Conservation (phyloP, 37 sponge, comb jelly and placozoan species). For the Aplysina aerophoba region DNA sequence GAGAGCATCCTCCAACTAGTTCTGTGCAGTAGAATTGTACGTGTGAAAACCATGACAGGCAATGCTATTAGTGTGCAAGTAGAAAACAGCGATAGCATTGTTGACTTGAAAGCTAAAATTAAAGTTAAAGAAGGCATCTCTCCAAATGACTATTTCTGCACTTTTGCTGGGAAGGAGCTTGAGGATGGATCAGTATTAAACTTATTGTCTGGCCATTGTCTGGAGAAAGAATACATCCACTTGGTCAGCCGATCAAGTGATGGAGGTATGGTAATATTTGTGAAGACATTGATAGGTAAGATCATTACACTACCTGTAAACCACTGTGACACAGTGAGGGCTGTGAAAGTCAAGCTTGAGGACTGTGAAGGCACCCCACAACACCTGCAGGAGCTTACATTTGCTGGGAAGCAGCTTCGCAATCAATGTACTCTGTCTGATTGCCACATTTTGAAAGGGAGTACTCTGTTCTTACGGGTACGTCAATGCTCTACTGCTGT, state of each 20-base stretch:
- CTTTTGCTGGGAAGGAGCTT: too few relatives aligned
- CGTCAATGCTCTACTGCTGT: too few relatives aligned
- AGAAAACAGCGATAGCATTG: too few relatives aligned
- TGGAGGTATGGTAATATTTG: slow-evolving; percentile 93
- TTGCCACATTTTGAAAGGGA: slow-evolving; percentile 9
- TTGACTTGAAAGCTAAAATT: too few relatives aligned
- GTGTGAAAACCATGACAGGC: too few relatives aligned
- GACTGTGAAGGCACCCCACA: slow-evolving; percentile 96
- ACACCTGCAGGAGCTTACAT: slow-evolving; percentile 96
- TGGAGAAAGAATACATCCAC: background rate
- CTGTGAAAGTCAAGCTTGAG: slow-evolving; percentile 96
- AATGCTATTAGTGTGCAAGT: too few relatives aligned
- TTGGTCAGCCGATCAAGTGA: background rate
- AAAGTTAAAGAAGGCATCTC: too few relatives aligned
- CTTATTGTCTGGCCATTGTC: background rate
- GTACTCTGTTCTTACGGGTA: background rate
- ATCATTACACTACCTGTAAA: slow-evolving; percentile 96
- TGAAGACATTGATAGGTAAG: slow-evolving; percentile 96
- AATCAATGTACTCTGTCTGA: background rate
- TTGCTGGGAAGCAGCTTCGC: slow-evolving; percentile 90
- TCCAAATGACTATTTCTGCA: too few relatives aligned
- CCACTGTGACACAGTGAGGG: slow-evolving; percentile 90
- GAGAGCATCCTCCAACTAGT: too few relatives aligned
- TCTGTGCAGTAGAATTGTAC: too few relatives aligned
- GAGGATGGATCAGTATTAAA: too few relatives aligned